Conservation (phyloP, 2,113 vertebrate genomes). For the Corythornis vintsioides region DNA sequence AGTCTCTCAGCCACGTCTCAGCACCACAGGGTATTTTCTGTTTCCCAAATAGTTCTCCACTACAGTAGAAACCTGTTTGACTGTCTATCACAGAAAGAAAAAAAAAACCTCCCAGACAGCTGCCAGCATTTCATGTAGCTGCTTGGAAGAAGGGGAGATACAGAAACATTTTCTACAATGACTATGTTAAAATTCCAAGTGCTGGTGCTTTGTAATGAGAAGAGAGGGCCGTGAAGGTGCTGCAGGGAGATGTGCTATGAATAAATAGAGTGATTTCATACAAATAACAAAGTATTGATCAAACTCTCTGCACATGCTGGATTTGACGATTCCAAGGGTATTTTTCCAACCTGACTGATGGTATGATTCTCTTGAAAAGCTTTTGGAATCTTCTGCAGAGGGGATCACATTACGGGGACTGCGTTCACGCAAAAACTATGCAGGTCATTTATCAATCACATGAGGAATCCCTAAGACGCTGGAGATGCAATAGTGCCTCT, state of each 20-base stretch:
- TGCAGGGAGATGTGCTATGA: neutral
- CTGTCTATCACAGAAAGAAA: neutral
- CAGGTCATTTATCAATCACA: conserved; percentile 58
- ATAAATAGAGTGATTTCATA: neutral
- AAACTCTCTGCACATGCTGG: neutral
- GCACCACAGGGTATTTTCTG: neutral
- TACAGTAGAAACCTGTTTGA: conserved; percentile 3
- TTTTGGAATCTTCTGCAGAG: neutral
- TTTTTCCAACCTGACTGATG: no score
- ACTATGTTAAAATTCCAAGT: neutral
- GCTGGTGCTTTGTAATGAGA: neutral
- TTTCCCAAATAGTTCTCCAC: neutral
- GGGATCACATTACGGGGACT: conserved; percentile 22
- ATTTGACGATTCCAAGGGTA: no score
- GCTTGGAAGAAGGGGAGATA: neutral
- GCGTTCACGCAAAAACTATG: conserved; percentile 44
- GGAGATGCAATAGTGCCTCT: conserved; percentile 3
- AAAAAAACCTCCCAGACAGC: neutral
- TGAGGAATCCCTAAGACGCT: conserved; percentile 42
- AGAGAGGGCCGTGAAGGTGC: neutral
- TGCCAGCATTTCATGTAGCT: neutral
- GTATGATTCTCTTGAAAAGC: neutral
- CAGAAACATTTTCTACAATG: neutral
- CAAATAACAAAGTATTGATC: neutral
- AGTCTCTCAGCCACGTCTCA: neutral